Evolutionary conservation across 2,888 invertebrate genomes (phyloP), one percentile per base, ranked within the genome.

Genomic region (Melinopterus prodromus): DNA sequence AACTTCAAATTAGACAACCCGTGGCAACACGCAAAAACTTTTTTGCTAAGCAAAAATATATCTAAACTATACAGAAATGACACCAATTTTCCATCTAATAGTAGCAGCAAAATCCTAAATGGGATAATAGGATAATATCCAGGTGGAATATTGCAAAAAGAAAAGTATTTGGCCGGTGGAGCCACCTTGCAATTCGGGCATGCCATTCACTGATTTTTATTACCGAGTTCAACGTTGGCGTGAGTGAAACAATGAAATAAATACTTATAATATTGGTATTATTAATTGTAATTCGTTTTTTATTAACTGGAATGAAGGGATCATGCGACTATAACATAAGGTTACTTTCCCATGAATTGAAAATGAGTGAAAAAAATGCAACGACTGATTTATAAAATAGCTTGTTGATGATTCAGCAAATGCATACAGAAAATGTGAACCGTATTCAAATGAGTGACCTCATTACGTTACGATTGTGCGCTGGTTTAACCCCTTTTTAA

Each of bases 401-500:
- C 53, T 9, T 53, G 53, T 53, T 53, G 53, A 53, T 53, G 53
- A 53, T 53, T 53, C 53, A 53, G 53, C 53, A 53, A 9, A 3
- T 9, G 53, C 53, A 12, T 12, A 53, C 9, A 53, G 53, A 53
- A 53, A 53, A 53, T 9, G 53, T 53, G 53, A 53, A 53, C 53
- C 53, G 53, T 53, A 53, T 53, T 53, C 53, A 53, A 53, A 53
- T 53, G 53, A 53, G 2, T 26, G 35, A 74, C 35, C 74, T 74
- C 26, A 37, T 74, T 74, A 74, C 74, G 37, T n/a, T 26, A 26
- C 37, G 16, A 14, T 74, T 37, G 74, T 37, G 37, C 36, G 14
- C 35, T 15, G 35, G n/a, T n/a, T 26, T 74, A 74, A 16, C 74
- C 74, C 35, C 36, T 35, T 37, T 36, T 74, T 26, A 74, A 74